Conservation (phyloP, 2,888 invertebrate genomes). For the Teleogryllus oceanicus region DNA sequence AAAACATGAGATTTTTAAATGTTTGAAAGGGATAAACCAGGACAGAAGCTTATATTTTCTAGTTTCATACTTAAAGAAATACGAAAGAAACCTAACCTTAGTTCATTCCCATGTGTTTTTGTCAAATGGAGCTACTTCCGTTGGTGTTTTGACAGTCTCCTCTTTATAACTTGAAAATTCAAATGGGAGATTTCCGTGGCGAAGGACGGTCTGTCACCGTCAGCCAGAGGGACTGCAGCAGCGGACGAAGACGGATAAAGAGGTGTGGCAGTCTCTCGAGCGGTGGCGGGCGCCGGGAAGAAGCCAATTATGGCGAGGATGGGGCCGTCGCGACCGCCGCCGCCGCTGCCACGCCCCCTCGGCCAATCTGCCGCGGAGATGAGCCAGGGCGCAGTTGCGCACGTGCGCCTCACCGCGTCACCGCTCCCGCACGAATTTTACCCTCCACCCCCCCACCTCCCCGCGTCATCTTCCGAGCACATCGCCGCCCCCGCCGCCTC, state of each 20-base stretch:
- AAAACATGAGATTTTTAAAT: no score
- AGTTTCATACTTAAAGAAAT: no score
- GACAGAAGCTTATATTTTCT: no score
- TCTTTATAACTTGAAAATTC: no score
- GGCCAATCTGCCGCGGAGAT: slow-evolving; percentile 18
- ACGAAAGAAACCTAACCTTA: no score
- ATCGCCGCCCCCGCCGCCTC: background rate
- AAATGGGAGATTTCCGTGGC: no score
- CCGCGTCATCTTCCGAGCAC: slow-evolving; percentile 19
- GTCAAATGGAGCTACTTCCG: no score
- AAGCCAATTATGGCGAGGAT: background rate
- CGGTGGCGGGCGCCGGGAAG: background rate
- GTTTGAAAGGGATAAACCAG: no score
- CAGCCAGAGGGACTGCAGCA: no score
- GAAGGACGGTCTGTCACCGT: no score
- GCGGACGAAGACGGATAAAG: background rate
- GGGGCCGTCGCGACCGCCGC: background rate
- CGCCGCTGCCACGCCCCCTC: slow-evolving; percentile 21
- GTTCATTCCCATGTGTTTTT: no score
- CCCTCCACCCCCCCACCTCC: background rate
- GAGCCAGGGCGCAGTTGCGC: slow-evolving; percentile 21
- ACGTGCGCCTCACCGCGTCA: slow-evolving; percentile 26
- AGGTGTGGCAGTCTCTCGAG: background rate
- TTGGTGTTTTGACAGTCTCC: no score
- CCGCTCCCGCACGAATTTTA: background rate